A percentile compares a stretch with the other conserved stretches of the same genome.
These are phyloP conservation scores for Clinocottus analis DNA, from an alignment of 2,113 vertebrate genomes.

Conservation along the genomic window DNA sequence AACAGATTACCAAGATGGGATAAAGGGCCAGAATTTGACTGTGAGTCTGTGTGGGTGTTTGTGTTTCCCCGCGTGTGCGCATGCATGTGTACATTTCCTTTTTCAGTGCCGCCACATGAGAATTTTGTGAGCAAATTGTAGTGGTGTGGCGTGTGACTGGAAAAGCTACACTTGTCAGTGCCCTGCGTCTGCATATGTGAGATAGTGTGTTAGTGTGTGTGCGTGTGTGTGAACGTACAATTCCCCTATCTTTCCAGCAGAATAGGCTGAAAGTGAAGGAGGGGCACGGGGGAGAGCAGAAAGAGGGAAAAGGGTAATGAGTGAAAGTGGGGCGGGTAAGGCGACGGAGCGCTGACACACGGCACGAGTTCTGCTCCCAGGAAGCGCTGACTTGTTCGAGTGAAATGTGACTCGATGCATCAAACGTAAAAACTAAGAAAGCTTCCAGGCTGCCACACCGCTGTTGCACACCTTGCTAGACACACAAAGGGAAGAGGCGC, in stretches of 20 bases:
- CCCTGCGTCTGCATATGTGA: slow-evolving; percentile 46
- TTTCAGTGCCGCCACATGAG: slow-evolving; percentile 35
- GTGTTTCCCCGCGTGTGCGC: slow-evolving; percentile 24
- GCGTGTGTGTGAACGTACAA: slow-evolving; percentile 54
- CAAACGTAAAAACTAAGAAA: slow-evolving; percentile 47
- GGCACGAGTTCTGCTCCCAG: slow-evolving; percentile 43
- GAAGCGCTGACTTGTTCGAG: slow-evolving; percentile 39
- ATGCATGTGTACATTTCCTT: slow-evolving; percentile 26
- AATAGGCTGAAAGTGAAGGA: slow-evolving; percentile 54
- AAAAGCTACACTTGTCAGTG: slow-evolving; percentile 48
- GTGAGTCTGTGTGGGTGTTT: slow-evolving; percentile 44
- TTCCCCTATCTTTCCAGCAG: slow-evolving; percentile 59
- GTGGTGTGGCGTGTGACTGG: slow-evolving; percentile 38
- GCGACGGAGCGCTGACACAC: slow-evolving; percentile 52
- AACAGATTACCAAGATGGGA: slow-evolving; percentile 73
- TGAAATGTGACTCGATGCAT: slow-evolving; percentile 64
- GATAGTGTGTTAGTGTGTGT: slow-evolving; percentile 48
- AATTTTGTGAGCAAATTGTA: slow-evolving; percentile 46
- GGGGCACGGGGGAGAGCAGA: slow-evolving; percentile 22
- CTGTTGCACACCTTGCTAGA: slow-evolving; percentile 49
- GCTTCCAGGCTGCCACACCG: slow-evolving; percentile 32
- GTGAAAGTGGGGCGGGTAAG: slow-evolving; percentile 40
- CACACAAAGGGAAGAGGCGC: slow-evolving; percentile 10
- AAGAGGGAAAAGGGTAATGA: slow-evolving; percentile 53
- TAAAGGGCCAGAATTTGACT: slow-evolving; percentile 63